Percentiles rank a stretch among this genome's conserved stretches.
These are phyloP conservation scores for Lethenteron camtschaticum DNA, from an alignment of 2,113 vertebrate species.

Conservation along the genomic window DNA sequence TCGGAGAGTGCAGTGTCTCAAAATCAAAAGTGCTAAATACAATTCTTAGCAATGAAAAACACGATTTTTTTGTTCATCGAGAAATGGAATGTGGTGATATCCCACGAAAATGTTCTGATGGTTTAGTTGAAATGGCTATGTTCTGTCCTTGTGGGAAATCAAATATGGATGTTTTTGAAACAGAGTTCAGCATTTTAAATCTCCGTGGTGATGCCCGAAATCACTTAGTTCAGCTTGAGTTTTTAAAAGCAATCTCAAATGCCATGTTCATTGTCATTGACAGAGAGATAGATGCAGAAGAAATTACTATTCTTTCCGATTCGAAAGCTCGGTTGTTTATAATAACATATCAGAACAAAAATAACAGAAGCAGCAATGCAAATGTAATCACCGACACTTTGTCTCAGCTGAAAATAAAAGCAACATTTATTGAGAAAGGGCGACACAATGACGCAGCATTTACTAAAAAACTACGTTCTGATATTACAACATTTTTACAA, in stretches of 20 bases:
- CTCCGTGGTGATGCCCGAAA: neutral
- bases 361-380: no score
- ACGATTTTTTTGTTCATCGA: constrained; percentile 4
- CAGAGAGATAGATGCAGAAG: neutral
- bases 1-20: neutral
- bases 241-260: neutral
- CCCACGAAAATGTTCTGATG: constrained; percentile 2
- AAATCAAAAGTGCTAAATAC: constrained; percentile 6
- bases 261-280: neutral
- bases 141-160: neutral
- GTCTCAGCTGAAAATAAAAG: no score
- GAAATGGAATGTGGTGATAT: constrained; percentile 7
- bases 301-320: no score
- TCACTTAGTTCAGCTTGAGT: neutral
- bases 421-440: no score
- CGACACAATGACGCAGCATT: no score
- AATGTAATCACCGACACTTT: no score
- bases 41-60: constrained; percentile 3
- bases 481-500: no score
- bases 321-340: no score
- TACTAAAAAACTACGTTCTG: no score
- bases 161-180: neutral
- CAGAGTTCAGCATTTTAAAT: neutral
- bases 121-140: neutral
- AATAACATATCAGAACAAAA: no score